Conservation (phyloP, 2,113 vertebrate genomes). For the Crypturellus undulatus region DNA sequence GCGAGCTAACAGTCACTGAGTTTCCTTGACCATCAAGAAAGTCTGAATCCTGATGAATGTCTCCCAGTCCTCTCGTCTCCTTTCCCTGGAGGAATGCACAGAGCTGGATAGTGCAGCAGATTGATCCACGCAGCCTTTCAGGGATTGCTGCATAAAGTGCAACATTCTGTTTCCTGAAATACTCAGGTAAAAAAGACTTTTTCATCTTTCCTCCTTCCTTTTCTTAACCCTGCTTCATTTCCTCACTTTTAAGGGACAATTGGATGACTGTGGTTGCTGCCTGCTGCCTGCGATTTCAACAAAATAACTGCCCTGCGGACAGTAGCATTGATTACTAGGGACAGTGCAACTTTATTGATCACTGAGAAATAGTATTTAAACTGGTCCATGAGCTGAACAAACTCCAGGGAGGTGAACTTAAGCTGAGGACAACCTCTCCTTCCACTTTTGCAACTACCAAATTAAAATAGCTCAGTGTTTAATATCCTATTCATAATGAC, state of each 20-base stretch:
- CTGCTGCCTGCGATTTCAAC: not conserved
- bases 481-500: not conserved
- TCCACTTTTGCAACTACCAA: not conserved
- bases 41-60: not conserved
- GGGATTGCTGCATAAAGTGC: not conserved
- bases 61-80: not conserved
- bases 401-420: not conserved
- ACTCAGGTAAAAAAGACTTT: not conserved
- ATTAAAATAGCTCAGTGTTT: not conserved
- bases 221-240: not conserved
- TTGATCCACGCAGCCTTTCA: not conserved
- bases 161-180: not conserved
- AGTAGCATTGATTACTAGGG: not conserved
- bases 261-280: accelerated
- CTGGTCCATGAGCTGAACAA: not conserved
- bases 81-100: not conserved
- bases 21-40: not conserved
- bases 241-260: not conserved
- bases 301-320: not conserved
- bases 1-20: not conserved
- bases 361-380: not conserved
- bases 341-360: not conserved
- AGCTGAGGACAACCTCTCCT: not conserved
- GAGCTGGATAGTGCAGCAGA: not conserved
- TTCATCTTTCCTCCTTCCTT: not conserved